Evolutionary conservation across 1,140 invertebrate genomes (phyloP).

Genomic region (Brachionus angularis): DNA sequence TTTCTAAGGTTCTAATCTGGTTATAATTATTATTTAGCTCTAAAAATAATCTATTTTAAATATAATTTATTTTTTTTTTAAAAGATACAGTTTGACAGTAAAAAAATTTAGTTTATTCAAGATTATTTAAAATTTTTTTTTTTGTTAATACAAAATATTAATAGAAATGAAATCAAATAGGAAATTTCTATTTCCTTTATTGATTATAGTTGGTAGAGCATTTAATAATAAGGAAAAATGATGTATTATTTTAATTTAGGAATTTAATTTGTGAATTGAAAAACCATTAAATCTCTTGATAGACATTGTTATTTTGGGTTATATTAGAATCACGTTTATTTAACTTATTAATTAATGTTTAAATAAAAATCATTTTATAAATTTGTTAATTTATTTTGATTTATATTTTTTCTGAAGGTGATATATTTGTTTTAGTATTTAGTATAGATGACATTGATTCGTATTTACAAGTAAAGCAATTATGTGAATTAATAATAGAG

Average conservation of each 20-base stretch:
- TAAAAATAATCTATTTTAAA: too few species aligned
- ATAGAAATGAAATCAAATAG: too few species aligned
- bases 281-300: too few species aligned
- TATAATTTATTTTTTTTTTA: too few species aligned
- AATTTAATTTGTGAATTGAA: conserved; percentile 7
- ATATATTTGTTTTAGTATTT: conserved; percentile 77
- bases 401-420: conserved; percentile 66
- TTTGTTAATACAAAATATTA: too few species aligned
- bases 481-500: conserved; percentile 75
- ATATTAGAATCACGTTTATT: not conserved
- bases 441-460: conserved; percentile 77
- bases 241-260: not conserved
- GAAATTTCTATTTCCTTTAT: too few species aligned
- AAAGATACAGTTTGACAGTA: too few species aligned
- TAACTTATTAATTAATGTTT: not conserved
- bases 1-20: too few species aligned
- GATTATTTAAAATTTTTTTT: too few species aligned
- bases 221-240: not conserved
- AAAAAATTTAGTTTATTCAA: too few species aligned
- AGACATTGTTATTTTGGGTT: too few species aligned
- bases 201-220: conserved; percentile 3
- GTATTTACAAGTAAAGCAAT: conserved; percentile 73
- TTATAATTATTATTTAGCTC: too few species aligned
- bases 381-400: not conserved
- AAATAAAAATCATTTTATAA: not conserved